phyloP scores from a whole-genome alignment of 2,113 vertebrate genomes.

The Anolis carolinensis region DNA sequence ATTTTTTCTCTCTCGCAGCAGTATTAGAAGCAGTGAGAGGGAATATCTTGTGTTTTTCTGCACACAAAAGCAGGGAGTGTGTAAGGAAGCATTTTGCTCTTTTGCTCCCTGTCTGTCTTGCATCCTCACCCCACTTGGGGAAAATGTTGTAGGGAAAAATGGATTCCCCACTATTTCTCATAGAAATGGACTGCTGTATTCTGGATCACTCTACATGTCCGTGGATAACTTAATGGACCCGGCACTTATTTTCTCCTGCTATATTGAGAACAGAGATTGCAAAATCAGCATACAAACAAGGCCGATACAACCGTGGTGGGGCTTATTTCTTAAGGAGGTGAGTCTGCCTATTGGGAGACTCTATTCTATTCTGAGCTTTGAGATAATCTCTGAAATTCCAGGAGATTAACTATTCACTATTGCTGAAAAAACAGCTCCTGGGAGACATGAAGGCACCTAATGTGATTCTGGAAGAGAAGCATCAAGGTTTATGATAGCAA shows the following conservation, averaged over 20 bases:
- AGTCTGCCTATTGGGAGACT: too few relatives aligned
- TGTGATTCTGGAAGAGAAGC: conserved; percentile 42
- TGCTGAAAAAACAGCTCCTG: conserved; percentile 28
- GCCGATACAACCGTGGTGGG: too few relatives aligned
- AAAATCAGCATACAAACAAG: background rate
- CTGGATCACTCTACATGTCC: background rate
- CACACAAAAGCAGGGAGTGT: background rate
- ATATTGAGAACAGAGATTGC: fast-evolving
- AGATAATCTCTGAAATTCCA: conserved; percentile 43
- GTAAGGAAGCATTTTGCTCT: background rate
- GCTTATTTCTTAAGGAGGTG: too few relatives aligned
- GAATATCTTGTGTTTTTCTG: background rate
- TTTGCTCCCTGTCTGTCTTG: background rate
- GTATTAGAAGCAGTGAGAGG: background rate
- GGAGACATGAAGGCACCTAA: conserved; percentile 27
- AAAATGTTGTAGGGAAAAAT: too few relatives aligned
- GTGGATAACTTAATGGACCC: background rate
- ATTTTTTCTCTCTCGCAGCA: background rate
- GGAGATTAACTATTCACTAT: conserved; percentile 48
- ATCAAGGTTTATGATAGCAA: conserved; percentile 22
- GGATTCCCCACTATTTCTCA: background rate
- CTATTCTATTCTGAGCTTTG: background rate
- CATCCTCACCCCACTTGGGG: too few relatives aligned
- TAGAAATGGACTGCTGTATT: background rate
- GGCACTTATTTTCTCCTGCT: background rate